phyloP scores from a whole-genome alignment of 2,888 invertebrate species.

The Scotopteryx bipunctaria region DNA sequence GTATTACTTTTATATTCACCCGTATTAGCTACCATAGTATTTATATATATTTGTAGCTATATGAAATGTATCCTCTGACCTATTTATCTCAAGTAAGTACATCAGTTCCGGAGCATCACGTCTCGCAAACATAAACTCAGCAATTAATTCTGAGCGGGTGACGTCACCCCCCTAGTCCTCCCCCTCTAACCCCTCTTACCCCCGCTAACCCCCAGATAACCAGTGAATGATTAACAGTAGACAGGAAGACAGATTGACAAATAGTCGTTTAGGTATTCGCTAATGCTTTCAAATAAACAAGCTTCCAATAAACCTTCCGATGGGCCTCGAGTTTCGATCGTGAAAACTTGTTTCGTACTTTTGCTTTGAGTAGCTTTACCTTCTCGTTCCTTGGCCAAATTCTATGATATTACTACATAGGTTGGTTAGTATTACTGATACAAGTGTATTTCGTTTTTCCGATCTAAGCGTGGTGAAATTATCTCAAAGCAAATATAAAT shows the following conservation, averaged over 20 bases:
- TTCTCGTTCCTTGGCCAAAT: no score
- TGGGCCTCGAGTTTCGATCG: slow-evolving; percentile 43
- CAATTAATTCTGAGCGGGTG: slow-evolving; percentile 79
- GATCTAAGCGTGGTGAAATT: no score
- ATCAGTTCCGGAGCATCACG: slow-evolving; percentile 66
- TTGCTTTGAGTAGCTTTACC: neutral
- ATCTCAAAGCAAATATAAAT: no score
- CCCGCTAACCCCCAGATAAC: slow-evolving; percentile 59
- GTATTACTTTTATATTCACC: no score
- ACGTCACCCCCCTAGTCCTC: slow-evolving; percentile 64
- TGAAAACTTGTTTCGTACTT: slow-evolving; percentile 26
- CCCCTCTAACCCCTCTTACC: slow-evolving; percentile 32
- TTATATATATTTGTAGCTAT: neutral
- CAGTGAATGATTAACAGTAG: slow-evolving; percentile 78
- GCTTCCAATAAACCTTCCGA: slow-evolving; percentile 68
- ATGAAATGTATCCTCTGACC: slow-evolving; percentile 13
- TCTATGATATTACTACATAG: no score
- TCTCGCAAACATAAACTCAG: slow-evolving; percentile 66
- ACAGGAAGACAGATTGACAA: slow-evolving; percentile 82
- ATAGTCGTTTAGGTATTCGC: slow-evolving; percentile 82
- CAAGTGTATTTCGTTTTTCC: no score
- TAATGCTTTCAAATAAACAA: no score
- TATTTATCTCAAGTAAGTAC: slow-evolving; percentile 22
- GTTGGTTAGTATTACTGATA: no score
- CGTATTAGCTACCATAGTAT: neutral